phyloP scores from a whole-genome alignment of 2,797 vertebrate genomes.

The Clamator glandarius region DNA sequence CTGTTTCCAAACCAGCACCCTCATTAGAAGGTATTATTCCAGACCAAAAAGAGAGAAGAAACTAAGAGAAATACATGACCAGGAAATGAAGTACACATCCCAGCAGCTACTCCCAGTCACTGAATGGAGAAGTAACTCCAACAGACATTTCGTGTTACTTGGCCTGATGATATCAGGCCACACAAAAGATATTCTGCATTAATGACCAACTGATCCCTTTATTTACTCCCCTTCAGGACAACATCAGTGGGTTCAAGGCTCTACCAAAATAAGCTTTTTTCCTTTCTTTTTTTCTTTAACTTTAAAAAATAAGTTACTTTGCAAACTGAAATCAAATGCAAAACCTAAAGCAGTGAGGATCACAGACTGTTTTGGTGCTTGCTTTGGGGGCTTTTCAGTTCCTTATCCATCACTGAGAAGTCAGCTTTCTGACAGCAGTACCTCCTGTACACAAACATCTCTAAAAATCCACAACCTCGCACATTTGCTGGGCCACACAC shows the following conservation, averaged over 20 bases:
- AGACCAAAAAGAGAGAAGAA: not conserved
- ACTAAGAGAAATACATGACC: rapidly evolving
- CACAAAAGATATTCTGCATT: not conserved
- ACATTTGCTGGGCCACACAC: not conserved
- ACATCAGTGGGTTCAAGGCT: not conserved
- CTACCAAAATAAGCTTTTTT: not conserved
- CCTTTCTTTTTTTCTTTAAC: not conserved
- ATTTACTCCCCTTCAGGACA: not conserved
- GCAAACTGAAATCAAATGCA: not conserved
- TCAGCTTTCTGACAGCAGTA: not conserved
- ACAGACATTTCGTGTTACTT: not conserved
- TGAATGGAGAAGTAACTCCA: not conserved
- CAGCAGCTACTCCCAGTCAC: not conserved
- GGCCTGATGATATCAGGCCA: not conserved
- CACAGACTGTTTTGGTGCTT: not conserved
- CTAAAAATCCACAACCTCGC: not conserved
- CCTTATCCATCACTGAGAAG: not conserved
- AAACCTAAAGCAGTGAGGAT: not conserved
- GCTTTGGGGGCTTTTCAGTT: not conserved
- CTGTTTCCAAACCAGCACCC: not conserved
- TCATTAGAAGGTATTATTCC: not conserved
- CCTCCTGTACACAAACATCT: not conserved
- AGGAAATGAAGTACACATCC: not conserved
- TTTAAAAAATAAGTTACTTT: not conserved
- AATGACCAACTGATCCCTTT: not conserved